phyloP scores from a whole-genome alignment of 2,113 vertebrate genomes.

The Chaetops frenatus region DNA sequence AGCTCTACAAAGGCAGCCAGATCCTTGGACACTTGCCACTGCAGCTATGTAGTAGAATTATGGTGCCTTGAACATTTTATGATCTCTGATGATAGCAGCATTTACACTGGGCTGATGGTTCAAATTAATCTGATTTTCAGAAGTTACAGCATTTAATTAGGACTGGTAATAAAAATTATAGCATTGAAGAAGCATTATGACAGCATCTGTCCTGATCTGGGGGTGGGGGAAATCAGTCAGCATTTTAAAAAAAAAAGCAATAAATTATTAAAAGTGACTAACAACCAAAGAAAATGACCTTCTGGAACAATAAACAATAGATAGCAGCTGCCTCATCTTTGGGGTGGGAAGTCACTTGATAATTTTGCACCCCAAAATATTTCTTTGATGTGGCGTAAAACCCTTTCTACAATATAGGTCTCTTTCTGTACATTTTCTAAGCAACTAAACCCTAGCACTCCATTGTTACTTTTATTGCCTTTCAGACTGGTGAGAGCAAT shows the following conservation, averaged over 20 bases:
- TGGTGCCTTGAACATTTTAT: background rate
- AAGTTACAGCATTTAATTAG: background rate
- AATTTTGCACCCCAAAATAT: background rate
- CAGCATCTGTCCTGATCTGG: background rate
- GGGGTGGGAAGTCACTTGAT: background rate
- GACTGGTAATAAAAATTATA: background rate
- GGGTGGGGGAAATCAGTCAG: background rate
- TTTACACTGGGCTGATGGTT: background rate
- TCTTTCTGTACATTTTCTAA: background rate
- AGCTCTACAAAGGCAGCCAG: background rate
- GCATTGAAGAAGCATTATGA: background rate
- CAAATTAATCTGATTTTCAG: background rate
- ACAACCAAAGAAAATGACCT: background rate
- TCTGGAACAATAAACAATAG: background rate
- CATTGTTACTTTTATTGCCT: conserved; percentile 45
- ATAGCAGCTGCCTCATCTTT: background rate
- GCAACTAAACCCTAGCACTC: conserved; percentile 3
- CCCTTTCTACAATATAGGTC: background rate
- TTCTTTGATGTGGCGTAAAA: background rate
- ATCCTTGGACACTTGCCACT: background rate
- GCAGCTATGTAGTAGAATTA: background rate
- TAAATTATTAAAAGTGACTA: background rate
- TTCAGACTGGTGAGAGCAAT: conserved; percentile 18
- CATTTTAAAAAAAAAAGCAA: background rate
- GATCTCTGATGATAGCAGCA: background rate